phyloP scores from a whole-genome alignment of 2,113 vertebrate genomes.

The Indicator indicator region DNA sequence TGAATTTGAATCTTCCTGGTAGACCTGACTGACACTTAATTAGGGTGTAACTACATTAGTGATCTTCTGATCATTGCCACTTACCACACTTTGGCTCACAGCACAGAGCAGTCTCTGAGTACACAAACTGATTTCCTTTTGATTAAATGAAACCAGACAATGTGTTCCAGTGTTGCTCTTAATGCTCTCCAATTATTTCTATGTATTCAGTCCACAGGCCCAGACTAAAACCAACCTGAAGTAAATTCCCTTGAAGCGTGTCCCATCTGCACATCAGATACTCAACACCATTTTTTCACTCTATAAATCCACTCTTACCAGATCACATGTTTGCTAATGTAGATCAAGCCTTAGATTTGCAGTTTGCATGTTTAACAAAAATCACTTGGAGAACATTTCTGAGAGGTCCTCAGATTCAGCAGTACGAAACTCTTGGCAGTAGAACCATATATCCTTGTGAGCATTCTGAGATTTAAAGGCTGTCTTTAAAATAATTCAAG shows the following conservation, averaged over 20 bases:
- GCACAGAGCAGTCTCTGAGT: slow-evolving; percentile 8
- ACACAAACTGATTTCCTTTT: neutral
- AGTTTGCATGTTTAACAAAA: slow-evolving; percentile 16
- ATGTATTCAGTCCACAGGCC: neutral
- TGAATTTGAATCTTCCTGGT: neutral
- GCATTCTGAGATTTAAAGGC: neutral
- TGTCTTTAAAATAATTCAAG: neutral
- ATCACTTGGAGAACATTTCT: neutral
- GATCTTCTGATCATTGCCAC: neutral
- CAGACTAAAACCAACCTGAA: neutral
- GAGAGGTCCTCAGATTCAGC: neutral
- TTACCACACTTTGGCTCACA: neutral
- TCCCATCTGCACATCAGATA: neutral
- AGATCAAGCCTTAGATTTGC: neutral
- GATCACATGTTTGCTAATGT: neutral
- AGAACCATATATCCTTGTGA: neutral
- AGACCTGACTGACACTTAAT: slow-evolving; percentile 14
- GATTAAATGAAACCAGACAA: slow-evolving; percentile 34
- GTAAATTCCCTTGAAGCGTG: neutral
- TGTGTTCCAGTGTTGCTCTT: slow-evolving; percentile 14
- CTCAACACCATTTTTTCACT: neutral
- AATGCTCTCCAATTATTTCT: slow-evolving; percentile 22
- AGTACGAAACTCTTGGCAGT: neutral
- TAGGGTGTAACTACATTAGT: neutral
- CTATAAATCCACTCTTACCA: slow-evolving; percentile 35